Evolutionary conservation across 2,888 invertebrate genomes (phyloP).

Genomic region (Dynastes tityus): DNA sequence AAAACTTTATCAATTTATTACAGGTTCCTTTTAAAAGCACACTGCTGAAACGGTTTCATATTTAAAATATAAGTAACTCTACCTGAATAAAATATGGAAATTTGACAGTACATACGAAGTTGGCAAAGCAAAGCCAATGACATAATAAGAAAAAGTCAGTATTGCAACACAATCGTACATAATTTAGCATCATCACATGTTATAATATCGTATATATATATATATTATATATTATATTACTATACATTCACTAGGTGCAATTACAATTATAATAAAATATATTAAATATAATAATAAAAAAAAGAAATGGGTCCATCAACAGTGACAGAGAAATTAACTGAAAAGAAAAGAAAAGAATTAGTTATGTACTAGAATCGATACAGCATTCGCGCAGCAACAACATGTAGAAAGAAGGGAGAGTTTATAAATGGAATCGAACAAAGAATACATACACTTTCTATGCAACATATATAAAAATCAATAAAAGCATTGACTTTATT

Average conservation of each 20-base stretch:
- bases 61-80: conserved; percentile 55
- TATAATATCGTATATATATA: conserved; percentile 54
- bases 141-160: conserved; percentile 50
- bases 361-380: background rate
- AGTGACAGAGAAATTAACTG: conserved; percentile 50
- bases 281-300: conserved; percentile 58
- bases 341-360: conserved; percentile 41
- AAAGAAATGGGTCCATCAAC: conserved; percentile 48
- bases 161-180: conserved; percentile 58
- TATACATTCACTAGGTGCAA: conserved; percentile 57
- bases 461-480: too few relatives aligned
- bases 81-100: conserved; percentile 58
- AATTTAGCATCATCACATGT: conserved; percentile 54
- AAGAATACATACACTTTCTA: too few relatives aligned
- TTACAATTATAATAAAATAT: conserved; percentile 54
- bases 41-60: conserved; percentile 52
- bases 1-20: conserved; percentile 58
- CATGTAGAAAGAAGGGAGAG: too few relatives aligned
- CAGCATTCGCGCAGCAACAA: background rate
- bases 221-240: conserved; percentile 53
- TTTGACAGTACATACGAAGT: conserved; percentile 52
- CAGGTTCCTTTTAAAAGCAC: conserved; percentile 56
- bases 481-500: too few relatives aligned
- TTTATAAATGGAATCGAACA: too few relatives aligned
- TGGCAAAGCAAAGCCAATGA: conserved; percentile 52